These are phyloP conservation scores for Dolichopus griseipennis DNA, from an alignment of 2,888 invertebrate species.

Conservation along the genomic window DNA sequence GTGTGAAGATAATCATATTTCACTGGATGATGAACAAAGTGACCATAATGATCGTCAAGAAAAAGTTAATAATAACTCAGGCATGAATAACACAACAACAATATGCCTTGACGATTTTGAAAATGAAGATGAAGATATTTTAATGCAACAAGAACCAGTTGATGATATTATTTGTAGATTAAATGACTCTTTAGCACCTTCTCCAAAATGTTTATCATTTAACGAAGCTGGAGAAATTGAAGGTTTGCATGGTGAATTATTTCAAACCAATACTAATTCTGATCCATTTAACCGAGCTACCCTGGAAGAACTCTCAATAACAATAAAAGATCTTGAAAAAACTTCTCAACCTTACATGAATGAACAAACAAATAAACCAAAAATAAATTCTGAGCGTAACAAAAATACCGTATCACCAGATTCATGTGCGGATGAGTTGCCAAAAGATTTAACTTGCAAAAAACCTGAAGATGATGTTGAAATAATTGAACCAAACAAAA, in stretches of 20 bases:
- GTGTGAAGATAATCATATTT: conserved; percentile 52
- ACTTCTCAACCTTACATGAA: conserved; percentile 21
- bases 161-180: conserved; percentile 56
- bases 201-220: conserved; percentile 41
- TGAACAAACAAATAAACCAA: conserved; percentile 17
- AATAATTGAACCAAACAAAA: conserved; percentile 23
- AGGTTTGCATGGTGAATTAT: conserved; percentile 37
- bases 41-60: conserved; percentile 25
- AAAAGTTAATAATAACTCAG: conserved; percentile 33
- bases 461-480: conserved; percentile 42
- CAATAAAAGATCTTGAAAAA: conserved; percentile 49
- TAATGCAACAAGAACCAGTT: conserved; percentile 46
- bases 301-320: conserved; percentile 47
- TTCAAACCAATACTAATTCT: conserved; percentile 32
- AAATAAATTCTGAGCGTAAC: conserved; percentile 10
- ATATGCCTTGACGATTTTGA: conserved; percentile 42
- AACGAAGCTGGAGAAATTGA: conserved; percentile 43
- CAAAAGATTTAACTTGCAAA: conserved; percentile 53
- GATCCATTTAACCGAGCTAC: conserved; percentile 27
- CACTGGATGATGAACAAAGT: conserved; percentile 25
- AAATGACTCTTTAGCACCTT: conserved; percentile 50
- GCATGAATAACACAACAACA: conserved; percentile 23
- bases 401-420: conserved; percentile 24
- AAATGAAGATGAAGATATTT: conserved; percentile 46
- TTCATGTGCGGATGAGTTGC: conserved; percentile 46